Conservation (phyloP, 1,140 invertebrate genomes). For the Drosophila miranda region DNA sequence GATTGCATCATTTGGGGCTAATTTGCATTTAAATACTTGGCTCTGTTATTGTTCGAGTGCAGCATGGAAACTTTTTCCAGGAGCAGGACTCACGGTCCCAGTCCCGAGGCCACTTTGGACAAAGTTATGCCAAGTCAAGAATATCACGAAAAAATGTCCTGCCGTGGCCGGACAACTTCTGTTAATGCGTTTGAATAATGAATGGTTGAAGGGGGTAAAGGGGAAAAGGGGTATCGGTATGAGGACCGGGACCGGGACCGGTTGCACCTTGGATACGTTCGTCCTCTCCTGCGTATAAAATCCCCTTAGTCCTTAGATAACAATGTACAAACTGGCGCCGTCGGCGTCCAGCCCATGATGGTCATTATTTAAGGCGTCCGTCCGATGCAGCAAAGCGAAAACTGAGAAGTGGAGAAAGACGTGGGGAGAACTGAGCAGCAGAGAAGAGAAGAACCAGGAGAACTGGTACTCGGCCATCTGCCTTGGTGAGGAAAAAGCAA, state of each 20-base stretch:
- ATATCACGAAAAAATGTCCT: slow-evolving; percentile 70
- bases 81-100: neutral
- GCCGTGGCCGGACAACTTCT: slow-evolving; percentile 62
- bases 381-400: slow-evolving; percentile 52
- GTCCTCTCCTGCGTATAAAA: slow-evolving; percentile 3
- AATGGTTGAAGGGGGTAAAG: slow-evolving; percentile 34
- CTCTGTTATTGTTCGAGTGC: slow-evolving; percentile 76
- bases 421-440: slow-evolving; percentile 3
- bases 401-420: slow-evolving; percentile 20
- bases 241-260: neutral
- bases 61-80: slow-evolving; percentile 61
- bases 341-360: slow-evolving; percentile 50
- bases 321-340: slow-evolving; percentile 73
- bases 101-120: slow-evolving; percentile 40
- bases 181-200: slow-evolving; percentile 80
- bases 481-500: slow-evolving; percentile 41
- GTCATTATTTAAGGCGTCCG: slow-evolving; percentile 72
- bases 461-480: slow-evolving; percentile 31
- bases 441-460: slow-evolving; percentile 3
- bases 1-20: slow-evolving; percentile 80
- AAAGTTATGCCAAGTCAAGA: slow-evolving; percentile 74
- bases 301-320: slow-evolving; percentile 50
- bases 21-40: slow-evolving; percentile 79
- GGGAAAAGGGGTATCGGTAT: slow-evolving; percentile 1
- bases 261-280: slow-evolving; percentile 47